phyloP scores from a whole-genome alignment of 2,888 invertebrate genomes.

The Drosophila algonquin region DNA sequence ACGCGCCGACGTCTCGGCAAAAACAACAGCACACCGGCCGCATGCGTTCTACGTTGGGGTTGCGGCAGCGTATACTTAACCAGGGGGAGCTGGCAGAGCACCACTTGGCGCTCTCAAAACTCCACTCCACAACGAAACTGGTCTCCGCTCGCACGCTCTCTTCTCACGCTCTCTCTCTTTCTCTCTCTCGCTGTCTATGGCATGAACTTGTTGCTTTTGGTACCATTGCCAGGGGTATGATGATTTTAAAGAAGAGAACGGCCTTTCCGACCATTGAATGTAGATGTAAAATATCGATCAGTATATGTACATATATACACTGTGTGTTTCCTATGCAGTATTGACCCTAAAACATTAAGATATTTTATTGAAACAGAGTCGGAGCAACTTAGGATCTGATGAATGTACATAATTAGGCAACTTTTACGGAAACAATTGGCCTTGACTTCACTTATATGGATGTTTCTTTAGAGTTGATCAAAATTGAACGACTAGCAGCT shows the following conservation, averaged over 20 bases:
- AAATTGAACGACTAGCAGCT: too few species aligned
- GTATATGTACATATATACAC: not conserved
- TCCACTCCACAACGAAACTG: constrained; percentile 62
- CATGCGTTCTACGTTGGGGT: constrained; percentile 54
- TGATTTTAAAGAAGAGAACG: not conserved
- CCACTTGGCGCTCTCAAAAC: constrained; percentile 62
- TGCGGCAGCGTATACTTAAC: not conserved
- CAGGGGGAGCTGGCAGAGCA: constrained; percentile 20
- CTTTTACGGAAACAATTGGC: too few species aligned
- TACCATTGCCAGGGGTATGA: not conserved
- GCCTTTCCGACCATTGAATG: too few species aligned
- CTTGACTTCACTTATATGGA: too few species aligned
- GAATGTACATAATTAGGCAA: too few species aligned
- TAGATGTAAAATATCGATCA: not conserved
- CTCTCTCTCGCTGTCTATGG: not conserved
- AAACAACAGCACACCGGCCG: constrained; percentile 65
- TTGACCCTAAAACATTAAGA: too few species aligned
- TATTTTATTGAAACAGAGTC: too few species aligned
- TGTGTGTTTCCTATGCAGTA: too few species aligned
- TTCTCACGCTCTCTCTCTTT: constrained; percentile 6
- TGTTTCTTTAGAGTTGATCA: too few species aligned
- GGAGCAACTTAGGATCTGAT: too few species aligned
- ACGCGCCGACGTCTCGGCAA: constrained; percentile 74
- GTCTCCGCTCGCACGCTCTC: constrained; percentile 55
- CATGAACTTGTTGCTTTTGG: constrained; percentile 41